Base-by-base conservation (phyloP, 92 coral and sea anemone genomes). In the Ricordea florida region DNA sequence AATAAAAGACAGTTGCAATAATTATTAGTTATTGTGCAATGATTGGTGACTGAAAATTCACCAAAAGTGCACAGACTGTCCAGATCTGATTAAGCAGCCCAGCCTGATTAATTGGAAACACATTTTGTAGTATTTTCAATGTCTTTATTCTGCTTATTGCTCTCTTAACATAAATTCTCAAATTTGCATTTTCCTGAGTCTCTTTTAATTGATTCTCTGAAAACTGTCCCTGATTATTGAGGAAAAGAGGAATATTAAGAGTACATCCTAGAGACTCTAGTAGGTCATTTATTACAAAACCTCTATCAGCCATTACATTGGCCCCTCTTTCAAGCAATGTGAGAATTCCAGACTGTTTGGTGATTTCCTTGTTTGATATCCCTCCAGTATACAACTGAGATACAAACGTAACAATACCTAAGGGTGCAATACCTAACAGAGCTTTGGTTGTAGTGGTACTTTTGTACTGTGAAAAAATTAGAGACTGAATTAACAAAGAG, bases 251-350 rank as follows among this genome's bases (percentile, higher is more conserved):
- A 25, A 62, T 74, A 14, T 74, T 46, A 6, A 74, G 72, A 28
- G 56, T 62, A 18, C 55, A 48, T 26, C 29, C 57, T 13, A 75
- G 36, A 24, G 72, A 52, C 6, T 48, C 28, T 2, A 75, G 50
- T 26, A 27, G 47, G 22, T 74, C 71, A 32, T 34, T 34, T 28
- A 28, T 74, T 2, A 61, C 66, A 58, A 73, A 73, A 3, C 69
- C 80, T 25, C 56, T 57, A 73, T 57, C 80, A 1, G 81, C 71
- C 72, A 74, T 74, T 45, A 59, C 72, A 47, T 48, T 62, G 40
- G 44, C 62, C 38, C 32, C 44, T 61, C 41, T 32, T 45, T 34
- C 47, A 53, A 51, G 50, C 26, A 77, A 23, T 44, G 70, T 33
- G n/a, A 77, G 52, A 62, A 77, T 50, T 42, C 75, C 59, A 65